These are phyloP conservation scores for Alauda arvensis DNA, from an alignment of 2,797 vertebrate species.

Conservation along the genomic window DNA sequence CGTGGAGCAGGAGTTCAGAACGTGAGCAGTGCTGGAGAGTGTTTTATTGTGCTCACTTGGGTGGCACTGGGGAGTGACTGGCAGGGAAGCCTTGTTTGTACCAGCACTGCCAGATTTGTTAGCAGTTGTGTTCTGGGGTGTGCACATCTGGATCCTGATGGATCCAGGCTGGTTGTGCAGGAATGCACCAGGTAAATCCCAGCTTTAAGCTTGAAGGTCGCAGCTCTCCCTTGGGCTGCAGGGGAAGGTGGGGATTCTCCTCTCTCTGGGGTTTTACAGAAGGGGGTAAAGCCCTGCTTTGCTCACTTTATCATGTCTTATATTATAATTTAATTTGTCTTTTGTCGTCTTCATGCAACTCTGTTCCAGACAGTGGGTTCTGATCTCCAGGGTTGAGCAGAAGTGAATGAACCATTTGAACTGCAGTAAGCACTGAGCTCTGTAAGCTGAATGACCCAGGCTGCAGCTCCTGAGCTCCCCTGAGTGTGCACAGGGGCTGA, in stretches of 20 bases:
- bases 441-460: neutral
- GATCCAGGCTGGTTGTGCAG: neutral
- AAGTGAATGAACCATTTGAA: conserved; percentile 17
- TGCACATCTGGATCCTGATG: conserved; percentile 3
- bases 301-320: neutral
- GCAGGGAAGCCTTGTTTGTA: neutral
- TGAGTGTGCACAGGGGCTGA: neutral
- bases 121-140: neutral
- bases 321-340: neutral
- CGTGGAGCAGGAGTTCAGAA: neutral
- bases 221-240: neutral
- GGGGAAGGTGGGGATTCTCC: neutral
- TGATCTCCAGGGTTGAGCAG: neutral
- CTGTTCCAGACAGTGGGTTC: neutral
- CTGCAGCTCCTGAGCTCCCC: neutral
- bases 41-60: neutral
- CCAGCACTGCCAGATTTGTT: neutral
- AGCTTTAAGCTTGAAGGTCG: neutral
- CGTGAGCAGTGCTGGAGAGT: fast-evolving
- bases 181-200: neutral
- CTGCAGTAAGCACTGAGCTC: neutral
- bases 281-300: neutral
- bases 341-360: neutral
- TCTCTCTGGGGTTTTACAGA: neutral
- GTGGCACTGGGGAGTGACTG: neutral